Evolutionary conservation across 2,888 invertebrate species (phyloP).

Genomic region (Netelia fuscicornis): DNA sequence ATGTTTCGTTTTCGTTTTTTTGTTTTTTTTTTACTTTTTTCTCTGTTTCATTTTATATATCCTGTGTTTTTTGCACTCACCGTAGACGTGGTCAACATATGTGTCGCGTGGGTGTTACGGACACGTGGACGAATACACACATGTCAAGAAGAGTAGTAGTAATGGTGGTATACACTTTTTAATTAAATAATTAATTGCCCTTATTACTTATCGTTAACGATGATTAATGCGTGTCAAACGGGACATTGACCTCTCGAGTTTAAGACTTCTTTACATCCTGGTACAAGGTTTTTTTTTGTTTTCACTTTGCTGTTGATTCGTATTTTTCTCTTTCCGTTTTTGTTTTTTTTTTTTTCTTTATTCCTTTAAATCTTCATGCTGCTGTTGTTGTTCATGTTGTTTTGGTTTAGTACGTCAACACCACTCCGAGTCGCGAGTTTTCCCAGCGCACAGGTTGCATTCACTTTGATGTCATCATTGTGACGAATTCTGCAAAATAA

Average conservation of each 20-base stretch:
- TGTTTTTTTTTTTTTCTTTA: slow-evolving; percentile 69
- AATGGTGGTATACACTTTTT: slow-evolving; percentile 80
- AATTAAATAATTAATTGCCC: slow-evolving; percentile 84
- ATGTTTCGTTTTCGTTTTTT: slow-evolving; percentile 62
- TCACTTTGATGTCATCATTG: slow-evolving; percentile 99
- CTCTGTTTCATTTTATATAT: slow-evolving; percentile 52
- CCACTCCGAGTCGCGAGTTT: slow-evolving; percentile 88
- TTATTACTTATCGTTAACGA: slow-evolving; percentile 84
- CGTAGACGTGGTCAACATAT: slow-evolving; percentile 45
- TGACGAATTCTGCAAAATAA: slow-evolving; percentile 96
- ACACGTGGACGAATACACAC: slow-evolving; percentile 67
- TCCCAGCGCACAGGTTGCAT: slow-evolving; percentile 88
- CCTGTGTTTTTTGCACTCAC: slow-evolving; percentile 54
- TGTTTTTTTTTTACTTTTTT: slow-evolving; percentile 46
- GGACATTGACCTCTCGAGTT: slow-evolving; percentile 80
- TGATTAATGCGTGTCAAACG: slow-evolving; percentile 84
- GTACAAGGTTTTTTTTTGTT: slow-evolving; percentile 81
- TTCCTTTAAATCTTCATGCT: slow-evolving; percentile 86
- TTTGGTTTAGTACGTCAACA: slow-evolving; percentile 87
- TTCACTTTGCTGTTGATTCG: slow-evolving; percentile 87
- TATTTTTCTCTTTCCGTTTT: slow-evolving; percentile 85
- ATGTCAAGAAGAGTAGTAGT: slow-evolving; percentile 65
- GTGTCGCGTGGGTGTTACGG: slow-evolving; percentile 64
- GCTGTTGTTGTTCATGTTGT: slow-evolving; percentile 85
- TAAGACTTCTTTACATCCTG: slow-evolving; percentile 84